A percentile compares a stretch with the other conserved stretches of the same genome.
phyloP scores from a whole-genome alignment of 2,797 vertebrate species.

The Rhodeus uyekii region DNA sequence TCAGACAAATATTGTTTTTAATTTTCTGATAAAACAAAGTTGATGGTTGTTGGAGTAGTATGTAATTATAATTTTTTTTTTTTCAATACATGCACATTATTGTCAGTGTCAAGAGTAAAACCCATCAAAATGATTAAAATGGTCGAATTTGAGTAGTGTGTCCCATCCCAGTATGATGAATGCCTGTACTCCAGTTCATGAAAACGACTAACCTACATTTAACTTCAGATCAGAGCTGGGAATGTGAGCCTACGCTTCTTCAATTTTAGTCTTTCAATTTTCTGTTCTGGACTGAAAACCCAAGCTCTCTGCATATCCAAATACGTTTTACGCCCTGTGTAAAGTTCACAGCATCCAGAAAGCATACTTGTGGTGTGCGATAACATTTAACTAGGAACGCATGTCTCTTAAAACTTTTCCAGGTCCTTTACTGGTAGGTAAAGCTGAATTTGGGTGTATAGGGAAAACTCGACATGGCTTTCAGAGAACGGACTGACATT shows the following conservation, averaged over 20 bases:
- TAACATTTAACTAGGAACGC: slow-evolving; percentile 47
- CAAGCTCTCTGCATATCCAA: background rate
- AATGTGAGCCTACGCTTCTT: background rate
- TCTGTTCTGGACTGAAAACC: slow-evolving; percentile 3
- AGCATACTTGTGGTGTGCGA: slow-evolving; percentile 56
- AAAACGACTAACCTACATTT: slow-evolving; percentile 76
- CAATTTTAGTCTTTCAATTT: slow-evolving; percentile 6
- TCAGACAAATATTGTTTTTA: no score
- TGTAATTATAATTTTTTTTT: background rate
- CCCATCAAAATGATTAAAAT: slow-evolving; percentile 39
- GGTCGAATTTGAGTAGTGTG: slow-evolving; percentile 66
- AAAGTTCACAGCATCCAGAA: slow-evolving; percentile 30
- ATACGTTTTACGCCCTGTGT: slow-evolving; percentile 1
- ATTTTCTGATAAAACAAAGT: no score
- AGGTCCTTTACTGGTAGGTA: background rate
- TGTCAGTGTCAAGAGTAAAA: slow-evolving; percentile 49
- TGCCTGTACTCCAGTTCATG: slow-evolving; percentile 65
- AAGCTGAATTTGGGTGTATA: slow-evolving; percentile 1
- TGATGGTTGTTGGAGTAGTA: background rate
- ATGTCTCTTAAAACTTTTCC: slow-evolving; percentile 39
- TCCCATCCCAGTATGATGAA: slow-evolving; percentile 68
- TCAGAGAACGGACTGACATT: background rate
- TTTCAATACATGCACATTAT: background rate
- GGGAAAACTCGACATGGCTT: background rate
- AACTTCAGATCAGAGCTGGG: slow-evolving; percentile 37